Percentiles rank a stretch among this genome's conserved stretches.
Evolutionary conservation across 2,888 invertebrate species (phyloP).

Genomic region (Luperina nickerlii): DNA sequence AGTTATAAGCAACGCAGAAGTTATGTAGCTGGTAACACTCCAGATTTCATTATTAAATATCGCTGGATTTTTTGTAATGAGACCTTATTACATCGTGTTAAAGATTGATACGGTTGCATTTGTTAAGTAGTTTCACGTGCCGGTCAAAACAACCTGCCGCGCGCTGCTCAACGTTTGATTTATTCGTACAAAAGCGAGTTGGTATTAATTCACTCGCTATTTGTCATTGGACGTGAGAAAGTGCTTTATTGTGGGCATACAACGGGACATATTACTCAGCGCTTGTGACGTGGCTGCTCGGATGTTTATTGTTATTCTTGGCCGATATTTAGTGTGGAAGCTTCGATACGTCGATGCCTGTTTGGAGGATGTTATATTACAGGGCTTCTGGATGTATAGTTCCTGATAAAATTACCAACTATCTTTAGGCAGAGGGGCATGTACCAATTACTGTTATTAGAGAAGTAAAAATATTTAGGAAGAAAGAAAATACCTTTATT

Average conservation of each 20-base stretch:
- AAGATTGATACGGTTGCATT: not conserved
- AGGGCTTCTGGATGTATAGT: conserved; percentile 17
- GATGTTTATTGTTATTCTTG: conserved; percentile 60
- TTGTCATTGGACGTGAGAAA: conserved; percentile 87
- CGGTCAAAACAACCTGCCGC: conserved; percentile 77
- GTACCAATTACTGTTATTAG: not conserved
- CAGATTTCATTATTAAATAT: conserved; percentile 47
- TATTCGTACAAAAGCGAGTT: conserved; percentile 80
- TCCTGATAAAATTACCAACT: not conserved
- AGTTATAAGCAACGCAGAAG: conserved; percentile 27
- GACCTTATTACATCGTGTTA: conserved; percentile 45
- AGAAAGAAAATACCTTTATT: not conserved
- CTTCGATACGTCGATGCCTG: conserved; percentile 19
- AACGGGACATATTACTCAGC: conserved; percentile 77
- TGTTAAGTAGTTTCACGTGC: conserved; percentile 54
- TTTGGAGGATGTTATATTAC: conserved; percentile 15
- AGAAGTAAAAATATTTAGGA: not conserved
- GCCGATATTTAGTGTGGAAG: conserved; percentile 54
- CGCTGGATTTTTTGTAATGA: conserved; percentile 19
- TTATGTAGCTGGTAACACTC: conserved; percentile 49
- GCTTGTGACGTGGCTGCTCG: conserved; percentile 50
- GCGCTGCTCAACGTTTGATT: conserved; percentile 82
- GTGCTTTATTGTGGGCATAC: conserved; percentile 84
- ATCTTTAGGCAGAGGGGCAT: not conserved
- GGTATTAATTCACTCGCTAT: conserved; percentile 87